Base-by-base conservation (phyloP, 92 coral and sea anemone genomes). In the Epizoanthus stellaris region DNA sequence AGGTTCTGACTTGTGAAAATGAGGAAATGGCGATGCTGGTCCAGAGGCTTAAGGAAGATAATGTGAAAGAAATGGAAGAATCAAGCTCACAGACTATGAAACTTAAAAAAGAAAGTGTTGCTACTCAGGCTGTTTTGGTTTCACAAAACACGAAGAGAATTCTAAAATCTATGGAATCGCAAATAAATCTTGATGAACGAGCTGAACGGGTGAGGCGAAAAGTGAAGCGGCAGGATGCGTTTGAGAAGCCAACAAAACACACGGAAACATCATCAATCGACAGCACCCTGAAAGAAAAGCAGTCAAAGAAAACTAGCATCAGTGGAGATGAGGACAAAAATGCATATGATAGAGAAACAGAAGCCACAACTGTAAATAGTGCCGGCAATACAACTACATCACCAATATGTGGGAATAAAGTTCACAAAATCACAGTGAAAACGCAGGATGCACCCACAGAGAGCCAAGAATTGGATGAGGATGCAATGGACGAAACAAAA, bases 1-100 rank as follows among this genome's bases (percentile, higher is more conserved):
- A 76, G 42, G 38, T 87, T 72, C 70, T 93, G 63, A 84, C 83
- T 67, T 73, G 86, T 43, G 98, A 92, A 81, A 89, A 85, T 81
- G 85, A 82, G 52, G 93, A 91, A 49, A 63, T 93, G 68, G 59
- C 84, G 56, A 16, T 6, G 6, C 89, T 73, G 17, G 69, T 80
- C 76, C 69, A 67, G 23, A 85, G 58, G 47, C 38, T 89, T 7
- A 86, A 90, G 25, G 53, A 87, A 42, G 65, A 21, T 39, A 90
- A 61, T n/a, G 72, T 76, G 70, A 84, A 83, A 53, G 65, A 69
- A n/a, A 9, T 6, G 14, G 39, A 17, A n/a, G 77, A 68, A 53
- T 38, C 52, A 57, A 54, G 34, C 8, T 52, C 45, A 62, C 67
- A 68, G 43, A 40, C 73, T n/a, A 52, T 61, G 10, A 34, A 66